Base-by-base conservation (phyloP, 2,888 invertebrate genomes). In the Drosophila kanekoi region DNA sequence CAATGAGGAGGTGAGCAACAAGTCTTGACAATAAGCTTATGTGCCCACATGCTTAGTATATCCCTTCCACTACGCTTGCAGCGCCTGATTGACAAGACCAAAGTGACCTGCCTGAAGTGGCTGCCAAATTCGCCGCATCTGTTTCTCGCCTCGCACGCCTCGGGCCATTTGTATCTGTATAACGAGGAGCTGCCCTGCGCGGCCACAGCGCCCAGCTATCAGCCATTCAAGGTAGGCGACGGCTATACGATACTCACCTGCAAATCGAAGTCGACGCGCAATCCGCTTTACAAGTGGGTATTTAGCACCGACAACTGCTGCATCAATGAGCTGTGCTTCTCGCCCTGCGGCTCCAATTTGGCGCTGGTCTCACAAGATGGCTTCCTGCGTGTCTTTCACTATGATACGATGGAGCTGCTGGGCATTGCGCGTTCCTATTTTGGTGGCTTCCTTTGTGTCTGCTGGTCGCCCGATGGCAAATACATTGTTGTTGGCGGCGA, bases 401-500 rank as follows among this genome's bases (percentile, higher is more conserved):
- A 98, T 92, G 97, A 98, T 91, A 97, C 97, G 33, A 98, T 99
- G 98, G 99, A 99, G 92, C 94, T 99, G 72, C 94, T 98, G 58
- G 98, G 99, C 14, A 94, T 96, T 64, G 98, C 98, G 74, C 94
- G 98, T 75, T 99, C 99, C 83, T 99, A 99, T 93, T 99, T 99
- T 92, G 99, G 99, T 52, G 99, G 99, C 38, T 96, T 99, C 88
- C 93, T 99, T 44, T 99, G 99, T 93, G 98, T 99, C 3, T 97
- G 98, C 90, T 99, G 99, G 99, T 98, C 99, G 10, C 98, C 98
- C 0, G 99, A 99, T 92, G 96, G 97, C 48, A 96, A 96, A 89
- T 97, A 98, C 89, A 98, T 98, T 52, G 98, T 98, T 0, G 98
- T 98, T 0, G 99, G 99, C 0, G 99, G 99, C 4, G 99, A 99